These are phyloP conservation scores for Darevskia mixta DNA, from an alignment of 2,797 vertebrate species.

Conservation along the genomic window DNA sequence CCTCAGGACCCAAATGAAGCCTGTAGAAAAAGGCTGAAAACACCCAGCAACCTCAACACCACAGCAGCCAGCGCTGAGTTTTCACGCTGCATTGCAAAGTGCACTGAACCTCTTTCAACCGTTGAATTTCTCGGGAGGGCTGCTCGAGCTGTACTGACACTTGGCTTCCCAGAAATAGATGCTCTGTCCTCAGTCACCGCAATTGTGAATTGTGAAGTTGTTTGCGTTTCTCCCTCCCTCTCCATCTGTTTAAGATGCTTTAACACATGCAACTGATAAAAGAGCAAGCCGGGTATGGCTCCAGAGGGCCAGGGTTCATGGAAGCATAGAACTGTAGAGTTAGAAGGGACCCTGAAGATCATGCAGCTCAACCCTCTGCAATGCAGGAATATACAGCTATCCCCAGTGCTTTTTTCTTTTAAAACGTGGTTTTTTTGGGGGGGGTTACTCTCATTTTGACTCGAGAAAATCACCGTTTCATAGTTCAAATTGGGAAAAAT, in stretches of 20 bases:
- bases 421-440: too few species aligned
- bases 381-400: too few species aligned
- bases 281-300: background rate
- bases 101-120: conserved; percentile 33
- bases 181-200: conserved; percentile 49
- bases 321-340: too few species aligned
- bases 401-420: too few species aligned
- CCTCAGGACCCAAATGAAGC: background rate
- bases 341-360: too few species aligned
- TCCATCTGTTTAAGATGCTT: conserved; percentile 69
- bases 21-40: background rate
- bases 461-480: too few species aligned
- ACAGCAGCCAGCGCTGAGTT: background rate
- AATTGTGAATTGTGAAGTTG: conserved; percentile 49
- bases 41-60: background rate
- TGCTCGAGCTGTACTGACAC: background rate
- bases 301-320: too few species aligned
- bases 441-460: too few species aligned
- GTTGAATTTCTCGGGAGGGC: background rate
- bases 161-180: conserved; percentile 57
- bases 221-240: conserved; percentile 35
- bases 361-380: too few species aligned
- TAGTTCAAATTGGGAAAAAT: too few species aligned
- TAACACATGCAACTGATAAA: conserved; percentile 41
- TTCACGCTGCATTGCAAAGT: conserved; percentile 48